Base-by-base conservation (phyloP, 2,888 invertebrate genomes). In the Macroteleia sp. region DNA sequence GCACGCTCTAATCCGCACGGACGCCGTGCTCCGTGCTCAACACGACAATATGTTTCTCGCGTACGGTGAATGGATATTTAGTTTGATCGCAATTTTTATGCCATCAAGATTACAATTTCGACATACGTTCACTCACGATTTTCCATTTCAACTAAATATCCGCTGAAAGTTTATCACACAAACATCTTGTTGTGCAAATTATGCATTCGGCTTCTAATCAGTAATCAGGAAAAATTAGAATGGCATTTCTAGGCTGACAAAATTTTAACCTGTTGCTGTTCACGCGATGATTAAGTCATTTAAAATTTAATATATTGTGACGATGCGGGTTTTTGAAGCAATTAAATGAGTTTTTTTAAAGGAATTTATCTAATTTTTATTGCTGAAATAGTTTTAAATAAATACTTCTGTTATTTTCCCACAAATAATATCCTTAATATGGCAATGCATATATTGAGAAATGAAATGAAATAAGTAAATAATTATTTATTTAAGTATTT, bases 71-170 rank as follows among this genome's bases (percentile, higher is more conserved):
- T 48, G 64, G 57, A 54, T 70, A 76, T 76, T 77, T 48, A 67
- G 67, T 75, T 75, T 75, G 56, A 67, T 74, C 66, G 17, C 22
- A 34, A 50, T 69, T 48, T 74, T 62, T 75, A 64, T 64, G 34
- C 32, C 54, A 74, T 75, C 75, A 48, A 59, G 66, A 62, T 66
- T 54, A 28, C 48, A 30, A 42, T 19, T 61, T 2, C 39, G 30
- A 64, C 41, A 57, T 70, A 75, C 69, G 22, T 64, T 76, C 62
- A 66, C 64, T 77, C 70, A 64, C 70, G 76, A 70, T 70, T 70
- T 77, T 50, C 59, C 61, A 59, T 67, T 62, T 69, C 46, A 61
- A 57, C 48, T 48, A 46, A 61, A 52, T 39, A 56, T 19, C 46
- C 16, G 30, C 12, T 36, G 22, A 67, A 57, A 57, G 57, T 50